A percentile compares a stretch with the other conserved stretches of the same genome.
Evolutionary conservation across 2,113 vertebrate species (phyloP).

Genomic region (Murina feae): DNA sequence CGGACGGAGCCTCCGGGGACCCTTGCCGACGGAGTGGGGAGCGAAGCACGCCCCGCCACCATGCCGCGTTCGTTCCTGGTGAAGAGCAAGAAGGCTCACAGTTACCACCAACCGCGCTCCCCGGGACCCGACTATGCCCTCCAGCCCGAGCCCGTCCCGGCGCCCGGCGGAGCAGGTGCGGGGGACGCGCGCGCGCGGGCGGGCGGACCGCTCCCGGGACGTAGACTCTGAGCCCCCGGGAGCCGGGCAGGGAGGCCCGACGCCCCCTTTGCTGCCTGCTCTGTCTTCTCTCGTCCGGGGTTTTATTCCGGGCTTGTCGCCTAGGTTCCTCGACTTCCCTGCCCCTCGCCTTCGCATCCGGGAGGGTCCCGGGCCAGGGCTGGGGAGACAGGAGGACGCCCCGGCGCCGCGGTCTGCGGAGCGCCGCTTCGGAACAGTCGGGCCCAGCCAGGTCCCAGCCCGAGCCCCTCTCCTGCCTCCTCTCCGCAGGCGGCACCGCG

Average conservation of each 20-base stretch:
- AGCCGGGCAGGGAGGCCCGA: neutral
- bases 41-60: constrained; percentile 19
- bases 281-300: neutral
- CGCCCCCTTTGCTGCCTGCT: neutral
- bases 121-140: constrained; percentile 86
- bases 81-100: constrained; percentile 98
- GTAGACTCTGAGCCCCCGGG: neutral
- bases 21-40: neutral
- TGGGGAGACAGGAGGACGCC: neutral
- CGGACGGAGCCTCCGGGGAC: constrained; percentile 15
- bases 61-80: constrained; percentile 98
- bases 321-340: neutral
- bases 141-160: constrained; percentile 82
- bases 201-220: neutral
- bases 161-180: constrained; percentile 89
- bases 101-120: constrained; percentile 92
- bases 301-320: neutral
- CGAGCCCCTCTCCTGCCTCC: neutral
- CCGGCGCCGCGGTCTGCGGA: neutral
- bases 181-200: neutral
- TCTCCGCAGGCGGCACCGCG: constrained; percentile 73
- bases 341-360: neutral
- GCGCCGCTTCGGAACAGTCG: neutral
- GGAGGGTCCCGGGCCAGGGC: neutral
- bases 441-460: too few relatives aligned